Evolutionary conservation across 2,888 invertebrate species (phyloP), one percentile per base, ranked within the genome.

Genomic region (Drosophila setosimentum): DNA sequence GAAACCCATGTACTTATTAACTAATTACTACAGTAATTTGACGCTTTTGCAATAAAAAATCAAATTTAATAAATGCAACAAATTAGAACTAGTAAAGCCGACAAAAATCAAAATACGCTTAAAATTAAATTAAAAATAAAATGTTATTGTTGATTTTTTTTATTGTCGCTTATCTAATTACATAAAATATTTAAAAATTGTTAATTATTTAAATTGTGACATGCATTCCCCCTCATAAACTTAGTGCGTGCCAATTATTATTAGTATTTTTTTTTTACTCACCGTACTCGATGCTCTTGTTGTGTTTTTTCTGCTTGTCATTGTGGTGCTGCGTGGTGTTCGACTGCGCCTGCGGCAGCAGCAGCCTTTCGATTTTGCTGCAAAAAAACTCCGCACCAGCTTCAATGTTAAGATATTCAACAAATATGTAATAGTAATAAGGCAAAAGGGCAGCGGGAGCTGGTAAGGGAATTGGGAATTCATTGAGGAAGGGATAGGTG

Each of bases 391-490:
- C 63, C 55, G 55, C 77, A 66, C 49, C 62, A 82, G 66, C 60
- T 50, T 76, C 76, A 73, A 71, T 73, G 73, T 61, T 73, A 82
- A 81, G 79, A 86, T 83, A 88, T 87, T 82, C 90, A 76, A 73
- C 72, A 84, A 88, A 81, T 79, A 78, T 78, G 81, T 80, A 77
- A 87, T 87, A 73, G 73, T 87, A 82, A 66, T 48, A 62, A 75
- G 77, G 40, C 40, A 58, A 65, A 75, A 68, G 85, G 73, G 68
- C 51, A 49, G 27, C 57, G 48, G 49, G 35, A 1, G 13, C 27
- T 18, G 59, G 42, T n/a, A n/a, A n/a, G 50, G 57, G 13, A 42
- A 45, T 54, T 45, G 32, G 33, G 16, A 16, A 54, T 35, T 21
- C 37, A 18, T 24, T 1, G 45, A 29, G 49, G 53, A 29, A 53